Evolutionary conservation across 1,140 invertebrate genomes (phyloP), one percentile per base, ranked within the genome.

Genomic region (Trachymyrmex septentrionalis): DNA sequence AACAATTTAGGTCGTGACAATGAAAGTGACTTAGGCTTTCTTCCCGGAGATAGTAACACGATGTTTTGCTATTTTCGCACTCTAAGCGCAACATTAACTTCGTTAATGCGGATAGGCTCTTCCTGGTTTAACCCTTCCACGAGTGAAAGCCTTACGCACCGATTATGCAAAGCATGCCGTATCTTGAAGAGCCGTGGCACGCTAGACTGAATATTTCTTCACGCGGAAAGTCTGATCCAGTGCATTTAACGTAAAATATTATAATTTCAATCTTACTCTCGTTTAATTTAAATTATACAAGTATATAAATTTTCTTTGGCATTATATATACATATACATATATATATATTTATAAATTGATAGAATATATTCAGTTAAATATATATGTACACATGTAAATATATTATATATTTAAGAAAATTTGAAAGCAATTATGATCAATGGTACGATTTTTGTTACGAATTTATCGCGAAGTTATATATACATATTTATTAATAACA

Each of bases 61-160:
- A 12, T 48, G 21, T 73, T 59, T 78, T 75, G 87, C 38, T 59
- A 86, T 88, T 86, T 72, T 57, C 64, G 9, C 84, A 77, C 71
- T 14, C 19, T 85, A 27, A 59, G 86, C 86, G 61, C 84, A 38
- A 88, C 63, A 76, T 69, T 88, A 88, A 90, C 84, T 88, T 86
- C 53, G 77, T 88, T 90, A 90, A 75, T 78, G 57, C 34, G 71
- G 53, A 38, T 55, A 86, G 53, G 21, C 73, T 66, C 61, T 84
- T 59, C 63, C 63, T 71, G 67, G 67, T 82, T 73, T 61, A 61
- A 82, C 67, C 53, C 69, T 72, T 82, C 67, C n/a, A 82, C 12
- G 67, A 53, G 53, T 82, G 67, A 73, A 30, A 73, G 38, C 53
- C 67, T 61, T 69, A 73, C 80, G 80, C 80, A 61, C 67, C 55